These are phyloP conservation scores for Coptodon bakossiorum DNA, from an alignment of 2,113 vertebrate genomes.

Conservation along the genomic window DNA sequence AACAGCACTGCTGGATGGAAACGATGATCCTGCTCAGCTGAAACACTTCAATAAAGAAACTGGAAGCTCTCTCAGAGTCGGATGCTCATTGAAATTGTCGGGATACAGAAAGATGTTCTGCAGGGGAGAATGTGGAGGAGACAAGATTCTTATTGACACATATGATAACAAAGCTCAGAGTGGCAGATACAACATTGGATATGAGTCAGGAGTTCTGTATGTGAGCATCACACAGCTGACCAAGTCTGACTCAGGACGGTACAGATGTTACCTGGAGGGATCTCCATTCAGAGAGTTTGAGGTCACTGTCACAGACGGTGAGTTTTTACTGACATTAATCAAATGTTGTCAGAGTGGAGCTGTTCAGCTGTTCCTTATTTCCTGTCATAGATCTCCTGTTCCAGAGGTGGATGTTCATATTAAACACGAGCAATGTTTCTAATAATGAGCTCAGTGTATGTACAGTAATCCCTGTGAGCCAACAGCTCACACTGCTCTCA, in stretches of 20 bases:
- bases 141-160: neutral
- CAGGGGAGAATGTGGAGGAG: neutral
- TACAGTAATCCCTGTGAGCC: no score
- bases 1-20: neutral
- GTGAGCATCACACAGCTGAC: neutral
- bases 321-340: neutral
- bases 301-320: neutral
- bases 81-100: neutral
- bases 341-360: no score
- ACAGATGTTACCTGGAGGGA: accelerated
- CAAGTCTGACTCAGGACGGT: neutral
- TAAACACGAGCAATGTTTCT: no score
- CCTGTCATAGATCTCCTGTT: no score
- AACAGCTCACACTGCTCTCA: no score
- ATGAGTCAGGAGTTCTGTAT: neutral
- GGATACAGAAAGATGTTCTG: neutral
- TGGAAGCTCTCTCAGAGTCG: neutral
- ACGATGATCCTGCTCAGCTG: no score
- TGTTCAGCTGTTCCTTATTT: no score
- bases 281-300: accelerated
- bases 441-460: no score
- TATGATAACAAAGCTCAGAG: neutral
- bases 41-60: no score
- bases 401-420: no score
- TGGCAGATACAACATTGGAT: neutral